Evolutionary conservation across 2,888 invertebrate genomes (phyloP).

Genomic region (Hedychridium roseum): DNA sequence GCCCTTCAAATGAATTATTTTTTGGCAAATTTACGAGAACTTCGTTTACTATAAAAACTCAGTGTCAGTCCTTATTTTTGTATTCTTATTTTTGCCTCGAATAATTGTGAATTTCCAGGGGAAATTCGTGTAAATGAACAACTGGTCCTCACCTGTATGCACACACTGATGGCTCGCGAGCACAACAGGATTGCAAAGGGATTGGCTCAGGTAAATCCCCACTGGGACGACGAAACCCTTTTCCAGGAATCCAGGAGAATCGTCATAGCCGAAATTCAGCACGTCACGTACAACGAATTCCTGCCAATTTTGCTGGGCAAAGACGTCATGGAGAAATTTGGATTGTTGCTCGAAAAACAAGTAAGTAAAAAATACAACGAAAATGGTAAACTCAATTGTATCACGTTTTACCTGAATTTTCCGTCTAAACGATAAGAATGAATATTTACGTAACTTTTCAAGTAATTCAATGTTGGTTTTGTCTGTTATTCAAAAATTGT

Average conservation of each 20-base stretch:
- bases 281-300: slow-evolving; percentile 91
- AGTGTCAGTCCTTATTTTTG: no score
- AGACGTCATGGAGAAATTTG: slow-evolving; percentile 91
- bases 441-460: no score
- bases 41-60: no score
- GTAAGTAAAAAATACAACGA: no score
- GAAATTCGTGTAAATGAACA: slow-evolving; percentile 94
- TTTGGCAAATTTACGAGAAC: no score
- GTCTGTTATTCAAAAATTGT: no score
- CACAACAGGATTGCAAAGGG: slow-evolving; percentile 86
- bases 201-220: slow-evolving; percentile 83
- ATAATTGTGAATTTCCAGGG: slow-evolving; percentile 67
- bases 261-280: slow-evolving; percentile 86
- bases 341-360: slow-evolving; percentile 82
- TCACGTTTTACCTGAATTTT: no score
- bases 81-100: no score
- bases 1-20: no score
- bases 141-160: slow-evolving; percentile 88
- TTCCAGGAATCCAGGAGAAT: slow-evolving; percentile 89
- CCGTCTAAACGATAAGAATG: no score
- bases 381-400: no score
- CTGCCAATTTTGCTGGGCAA: slow-evolving; percentile 88
- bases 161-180: slow-evolving; percentile 88
- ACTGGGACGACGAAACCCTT: slow-evolving; percentile 92
- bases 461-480: no score